These are phyloP conservation scores for Melangyna quadrimaculata DNA, from an alignment of 2,888 invertebrate species.

Conservation along the genomic window DNA sequence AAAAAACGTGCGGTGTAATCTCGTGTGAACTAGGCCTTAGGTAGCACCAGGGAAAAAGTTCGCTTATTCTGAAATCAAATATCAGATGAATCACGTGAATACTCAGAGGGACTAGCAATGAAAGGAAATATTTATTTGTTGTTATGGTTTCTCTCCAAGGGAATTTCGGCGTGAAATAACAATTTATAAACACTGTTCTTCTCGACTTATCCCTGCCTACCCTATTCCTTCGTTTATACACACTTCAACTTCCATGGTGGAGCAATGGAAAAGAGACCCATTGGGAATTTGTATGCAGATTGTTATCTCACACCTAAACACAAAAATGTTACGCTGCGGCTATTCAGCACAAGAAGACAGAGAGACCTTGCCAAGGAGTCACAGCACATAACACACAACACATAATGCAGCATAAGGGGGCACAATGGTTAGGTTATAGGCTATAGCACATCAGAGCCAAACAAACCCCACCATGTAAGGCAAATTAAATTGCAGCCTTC, in stretches of 20 bases:
- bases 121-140: too few relatives aligned
- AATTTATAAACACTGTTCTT: background rate
- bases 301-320: slow-evolving; percentile 69
- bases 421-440: background rate
- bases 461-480: slow-evolving; percentile 54
- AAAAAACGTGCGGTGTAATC: too few relatives aligned
- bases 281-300: slow-evolving; percentile 67
- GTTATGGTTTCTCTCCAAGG: too few relatives aligned
- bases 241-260: background rate
- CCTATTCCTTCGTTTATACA: slow-evolving; percentile 4
- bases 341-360: slow-evolving; percentile 2
- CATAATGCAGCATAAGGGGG: background rate
- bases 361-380: slow-evolving; percentile 49
- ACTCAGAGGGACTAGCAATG: too few relatives aligned
- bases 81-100: too few relatives aligned
- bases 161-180: background rate
- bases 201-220: background rate
- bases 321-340: slow-evolving; percentile 54
- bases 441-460: background rate
- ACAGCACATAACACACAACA: slow-evolving; percentile 1
- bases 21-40: too few relatives aligned
- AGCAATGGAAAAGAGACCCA: slow-evolving; percentile 12
- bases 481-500: slow-evolving; percentile 68
- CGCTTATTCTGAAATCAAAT: too few relatives aligned
- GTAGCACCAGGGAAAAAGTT: too few relatives aligned